Base-by-base conservation (phyloP, 1,140 invertebrate species). In the Bombus impatiens region DNA sequence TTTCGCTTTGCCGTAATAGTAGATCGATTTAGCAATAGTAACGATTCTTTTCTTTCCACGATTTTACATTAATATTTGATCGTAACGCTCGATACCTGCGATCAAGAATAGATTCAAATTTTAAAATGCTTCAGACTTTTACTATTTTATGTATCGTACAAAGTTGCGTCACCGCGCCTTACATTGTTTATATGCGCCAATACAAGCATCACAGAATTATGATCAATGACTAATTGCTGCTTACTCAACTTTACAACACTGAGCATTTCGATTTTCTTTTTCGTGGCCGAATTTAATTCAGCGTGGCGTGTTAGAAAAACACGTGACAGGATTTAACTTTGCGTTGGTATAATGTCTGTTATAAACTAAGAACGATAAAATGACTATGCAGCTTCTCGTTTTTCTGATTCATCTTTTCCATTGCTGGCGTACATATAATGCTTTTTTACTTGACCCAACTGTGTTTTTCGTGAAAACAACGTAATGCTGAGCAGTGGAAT, bases 251-350 rank as follows among this genome's bases (percentile, higher is more conserved):
- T 76, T 15, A 53, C 9, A 35, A 40, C 35, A 15, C 28, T 9
- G 44, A 68, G 68, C 2, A 32, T 22, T 70, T 25, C 32, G 40
- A 71, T 59, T 59, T 53, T 59, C 9, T 62, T 70, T 35, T 71
- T 78, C 42, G 13, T 32, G 0, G 9, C 28, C 62, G 35, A 84
- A 84, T 40, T 57, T 25, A 59, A 70, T 67, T 42, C 12, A 44
- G 6, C 74, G n/a, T 79, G 32, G 15, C 4, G 32, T 1, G 42
- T 8, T 13, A 35, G 10, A n/a, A 75, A 77, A 68, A 77, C n/a
- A n/a, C 57, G 42, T 44, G 47, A 37, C 13, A 25, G 67, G 53
- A 44, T 84, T 47, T 71, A 84, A 78, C 77, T 84, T 71, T 40
- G 12, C 53, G 47, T 35, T 35, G 40, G 4, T 10, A 65, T n/a